phyloP scores from a whole-genome alignment of 2,113 vertebrate genomes.

The Rhegmatorhina hoffmannsi region DNA sequence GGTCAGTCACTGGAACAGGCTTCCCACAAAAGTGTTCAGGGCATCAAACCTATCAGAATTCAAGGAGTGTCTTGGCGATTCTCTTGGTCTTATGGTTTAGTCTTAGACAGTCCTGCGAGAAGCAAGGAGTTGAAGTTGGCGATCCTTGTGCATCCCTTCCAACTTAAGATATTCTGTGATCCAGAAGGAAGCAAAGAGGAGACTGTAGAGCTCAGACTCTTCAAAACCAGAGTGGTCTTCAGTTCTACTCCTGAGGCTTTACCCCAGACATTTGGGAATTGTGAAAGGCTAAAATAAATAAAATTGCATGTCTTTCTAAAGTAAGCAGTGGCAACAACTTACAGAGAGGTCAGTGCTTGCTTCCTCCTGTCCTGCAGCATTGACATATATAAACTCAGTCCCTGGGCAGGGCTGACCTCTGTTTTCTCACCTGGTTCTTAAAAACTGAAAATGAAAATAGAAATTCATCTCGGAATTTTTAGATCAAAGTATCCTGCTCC shows the following conservation, averaged over 20 bases:
- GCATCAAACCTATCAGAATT: not conserved
- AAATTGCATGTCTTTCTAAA: not conserved
- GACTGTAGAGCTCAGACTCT: not conserved
- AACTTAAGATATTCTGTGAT: not conserved
- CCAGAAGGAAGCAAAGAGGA: not conserved
- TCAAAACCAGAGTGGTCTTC: not conserved
- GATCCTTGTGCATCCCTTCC: not conserved
- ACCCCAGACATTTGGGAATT: not conserved
- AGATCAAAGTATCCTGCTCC: not conserved
- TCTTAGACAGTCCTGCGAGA: not conserved
- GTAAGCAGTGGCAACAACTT: not conserved
- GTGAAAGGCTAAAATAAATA: not conserved
- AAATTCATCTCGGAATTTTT: not conserved
- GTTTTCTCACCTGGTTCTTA: not conserved
- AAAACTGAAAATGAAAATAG: not conserved
- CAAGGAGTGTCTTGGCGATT: not conserved
- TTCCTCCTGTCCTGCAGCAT: not conserved
- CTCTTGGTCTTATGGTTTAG: not conserved
- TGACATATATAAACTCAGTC: not conserved
- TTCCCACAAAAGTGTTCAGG: not conserved
- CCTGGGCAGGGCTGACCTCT: accelerated
- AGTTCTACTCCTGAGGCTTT: not conserved
- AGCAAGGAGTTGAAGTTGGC: not conserved
- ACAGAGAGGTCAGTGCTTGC: not conserved
- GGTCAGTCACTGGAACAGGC: not conserved